Conservation (phyloP, 2,113 vertebrate species). For the Cricetomys ansorgei region DNA sequence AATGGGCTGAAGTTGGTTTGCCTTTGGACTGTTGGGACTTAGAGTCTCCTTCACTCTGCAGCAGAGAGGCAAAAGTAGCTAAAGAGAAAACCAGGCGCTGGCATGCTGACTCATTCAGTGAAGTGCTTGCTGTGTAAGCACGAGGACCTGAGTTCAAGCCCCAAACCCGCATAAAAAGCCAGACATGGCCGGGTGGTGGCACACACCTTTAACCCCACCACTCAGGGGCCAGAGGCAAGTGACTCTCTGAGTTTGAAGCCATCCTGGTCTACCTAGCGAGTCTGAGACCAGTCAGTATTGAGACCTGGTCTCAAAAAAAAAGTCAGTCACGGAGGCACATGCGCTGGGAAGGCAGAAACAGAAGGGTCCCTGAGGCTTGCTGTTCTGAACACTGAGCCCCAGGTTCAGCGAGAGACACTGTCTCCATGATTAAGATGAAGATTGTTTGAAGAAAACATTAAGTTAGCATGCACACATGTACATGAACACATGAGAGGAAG, state of each 20-base stretch:
- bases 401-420: background rate
- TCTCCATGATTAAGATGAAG: background rate
- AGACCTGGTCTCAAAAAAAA: background rate
- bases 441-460: background rate
- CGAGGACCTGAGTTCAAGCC: background rate
- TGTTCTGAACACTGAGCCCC: background rate
- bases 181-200: background rate
- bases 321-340: background rate
- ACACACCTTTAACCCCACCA: background rate
- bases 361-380: background rate
- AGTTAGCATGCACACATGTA: background rate
- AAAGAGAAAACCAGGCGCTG: background rate
- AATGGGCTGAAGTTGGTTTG: rapidly evolving
- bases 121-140: background rate
- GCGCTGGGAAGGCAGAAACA: no score
- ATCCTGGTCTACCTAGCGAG: background rate
- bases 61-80: background rate
- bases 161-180: background rate
- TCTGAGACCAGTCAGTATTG: background rate
- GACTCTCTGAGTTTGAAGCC: background rate
- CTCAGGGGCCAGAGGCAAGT: background rate
- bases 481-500: background rate
- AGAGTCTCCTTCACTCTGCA: background rate
- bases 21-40: background rate
- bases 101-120: no score